Conservation (phyloP, 2,888 invertebrate species). For the Ichneumon xanthorius region DNA sequence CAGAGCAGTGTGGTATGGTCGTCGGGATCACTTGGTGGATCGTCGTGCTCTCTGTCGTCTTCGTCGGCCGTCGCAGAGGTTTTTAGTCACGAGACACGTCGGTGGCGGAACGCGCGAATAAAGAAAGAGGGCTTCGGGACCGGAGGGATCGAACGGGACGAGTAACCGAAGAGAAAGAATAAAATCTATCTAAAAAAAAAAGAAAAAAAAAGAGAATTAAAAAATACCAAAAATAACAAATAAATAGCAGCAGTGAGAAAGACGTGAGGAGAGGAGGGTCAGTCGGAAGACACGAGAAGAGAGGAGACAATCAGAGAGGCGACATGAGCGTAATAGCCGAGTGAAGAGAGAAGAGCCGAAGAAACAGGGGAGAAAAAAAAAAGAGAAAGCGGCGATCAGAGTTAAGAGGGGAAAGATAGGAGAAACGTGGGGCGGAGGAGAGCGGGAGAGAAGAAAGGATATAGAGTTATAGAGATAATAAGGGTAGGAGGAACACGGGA, state of each 20-base stretch:
- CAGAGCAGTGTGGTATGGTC: constrained; percentile 81
- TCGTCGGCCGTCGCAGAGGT: constrained; percentile 72
- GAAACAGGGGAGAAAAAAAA: constrained; percentile 45
- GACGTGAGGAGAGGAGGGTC: background rate
- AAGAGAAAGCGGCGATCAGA: constrained; percentile 28
- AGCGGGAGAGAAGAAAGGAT: constrained; percentile 17
- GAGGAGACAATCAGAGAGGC: constrained; percentile 9
- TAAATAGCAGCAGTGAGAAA: background rate
- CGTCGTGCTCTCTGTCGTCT: constrained; percentile 75
- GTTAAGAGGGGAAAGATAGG: background rate
- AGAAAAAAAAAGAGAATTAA: background rate
- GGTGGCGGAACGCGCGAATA: constrained; percentile 61
- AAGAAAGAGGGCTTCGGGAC: constrained; percentile 45
- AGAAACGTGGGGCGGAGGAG: constrained; percentile 9
- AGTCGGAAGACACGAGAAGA: background rate
- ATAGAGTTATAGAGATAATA: constrained; percentile 57
- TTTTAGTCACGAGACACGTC: constrained; percentile 51
- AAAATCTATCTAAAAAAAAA: background rate
- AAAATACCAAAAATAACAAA: background rate
- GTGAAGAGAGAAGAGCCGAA: constrained; percentile 22
- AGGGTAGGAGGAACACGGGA: constrained; percentile 81
- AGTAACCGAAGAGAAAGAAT: constrained; percentile 12
- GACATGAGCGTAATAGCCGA: constrained; percentile 21
- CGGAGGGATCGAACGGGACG: constrained; percentile 3
- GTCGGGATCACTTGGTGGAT: constrained; percentile 80